Evolutionary conservation across 2,888 invertebrate species (phyloP).

Genomic region (Rutpela maculata): DNA sequence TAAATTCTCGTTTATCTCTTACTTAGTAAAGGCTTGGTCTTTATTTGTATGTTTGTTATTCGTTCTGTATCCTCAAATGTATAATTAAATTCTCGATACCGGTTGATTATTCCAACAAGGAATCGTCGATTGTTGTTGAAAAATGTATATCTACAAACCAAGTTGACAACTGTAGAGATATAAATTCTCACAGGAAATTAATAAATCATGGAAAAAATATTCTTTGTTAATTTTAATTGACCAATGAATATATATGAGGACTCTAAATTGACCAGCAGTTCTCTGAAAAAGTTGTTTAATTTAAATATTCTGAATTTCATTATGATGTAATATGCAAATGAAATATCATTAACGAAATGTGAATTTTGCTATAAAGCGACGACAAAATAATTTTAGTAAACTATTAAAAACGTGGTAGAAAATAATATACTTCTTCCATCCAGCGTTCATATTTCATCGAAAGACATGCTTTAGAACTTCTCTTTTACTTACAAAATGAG

Average conservation of each 20-base stretch:
- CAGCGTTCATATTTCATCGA: too few relatives aligned
- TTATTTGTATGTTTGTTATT: too few relatives aligned
- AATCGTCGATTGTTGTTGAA: too few relatives aligned
- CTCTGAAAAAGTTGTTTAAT: background rate
- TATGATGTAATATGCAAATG: conserved; percentile 22
- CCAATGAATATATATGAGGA: conserved; percentile 13
- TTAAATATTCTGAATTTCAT: conserved; percentile 21
- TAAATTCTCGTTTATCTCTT: too few relatives aligned
- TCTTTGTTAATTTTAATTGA: conserved; percentile 14
- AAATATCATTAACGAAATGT: background rate
- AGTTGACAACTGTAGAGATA: too few relatives aligned
- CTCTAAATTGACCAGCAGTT: background rate
- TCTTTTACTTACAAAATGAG: too few relatives aligned
- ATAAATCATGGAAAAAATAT: conserved; percentile 4
- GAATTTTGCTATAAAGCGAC: conserved; percentile 3
- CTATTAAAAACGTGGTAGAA: conserved; percentile 1
- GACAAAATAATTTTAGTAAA: background rate
- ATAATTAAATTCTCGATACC: too few relatives aligned
- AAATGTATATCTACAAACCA: too few relatives aligned
- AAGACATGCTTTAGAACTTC: too few relatives aligned
- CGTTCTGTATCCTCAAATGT: too few relatives aligned
- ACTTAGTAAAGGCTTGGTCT: too few relatives aligned
- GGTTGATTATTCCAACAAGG: too few relatives aligned
- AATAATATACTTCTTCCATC: background rate
- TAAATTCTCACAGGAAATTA: background rate